phyloP scores from a whole-genome alignment of 2,113 vertebrate genomes.

The Petromus typicus region DNA sequence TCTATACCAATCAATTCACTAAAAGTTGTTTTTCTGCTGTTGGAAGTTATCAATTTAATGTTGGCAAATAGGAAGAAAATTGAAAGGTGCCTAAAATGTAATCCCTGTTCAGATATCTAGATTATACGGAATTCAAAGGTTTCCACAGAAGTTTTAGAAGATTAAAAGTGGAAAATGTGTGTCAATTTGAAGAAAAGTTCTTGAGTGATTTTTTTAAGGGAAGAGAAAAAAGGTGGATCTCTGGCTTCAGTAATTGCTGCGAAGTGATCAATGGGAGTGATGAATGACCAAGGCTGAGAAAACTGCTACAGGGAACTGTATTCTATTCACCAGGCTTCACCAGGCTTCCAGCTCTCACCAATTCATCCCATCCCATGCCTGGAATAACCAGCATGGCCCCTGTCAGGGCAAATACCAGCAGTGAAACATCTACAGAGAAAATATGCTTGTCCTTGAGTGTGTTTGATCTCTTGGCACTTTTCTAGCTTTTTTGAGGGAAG shows the following conservation, averaged over 20 bases:
- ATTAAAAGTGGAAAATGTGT: background rate
- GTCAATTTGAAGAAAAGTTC: background rate
- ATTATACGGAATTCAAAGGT: background rate
- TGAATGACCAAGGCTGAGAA: background rate
- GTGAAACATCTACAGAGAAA: background rate
- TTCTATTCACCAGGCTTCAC: background rate
- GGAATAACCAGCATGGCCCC: background rate
- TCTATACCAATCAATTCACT: background rate
- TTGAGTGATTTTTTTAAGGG: background rate
- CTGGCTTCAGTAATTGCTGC: background rate
- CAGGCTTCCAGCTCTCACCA: background rate
- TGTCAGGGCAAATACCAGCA: background rate
- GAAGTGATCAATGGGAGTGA: background rate
- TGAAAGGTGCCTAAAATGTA: background rate
- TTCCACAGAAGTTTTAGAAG: background rate
- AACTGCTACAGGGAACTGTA: background rate
- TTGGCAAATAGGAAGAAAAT: background rate
- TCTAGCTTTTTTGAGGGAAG: background rate
- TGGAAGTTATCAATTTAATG: background rate
- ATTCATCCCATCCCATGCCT: background rate
- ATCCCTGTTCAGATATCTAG: background rate
- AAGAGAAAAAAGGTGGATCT: background rate
- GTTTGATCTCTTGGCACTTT: background rate
- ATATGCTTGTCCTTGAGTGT: rapidly evolving
- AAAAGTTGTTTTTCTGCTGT: background rate